Base-by-base conservation (phyloP, 2,888 invertebrate species). In the Pristionchus japonicus region DNA sequence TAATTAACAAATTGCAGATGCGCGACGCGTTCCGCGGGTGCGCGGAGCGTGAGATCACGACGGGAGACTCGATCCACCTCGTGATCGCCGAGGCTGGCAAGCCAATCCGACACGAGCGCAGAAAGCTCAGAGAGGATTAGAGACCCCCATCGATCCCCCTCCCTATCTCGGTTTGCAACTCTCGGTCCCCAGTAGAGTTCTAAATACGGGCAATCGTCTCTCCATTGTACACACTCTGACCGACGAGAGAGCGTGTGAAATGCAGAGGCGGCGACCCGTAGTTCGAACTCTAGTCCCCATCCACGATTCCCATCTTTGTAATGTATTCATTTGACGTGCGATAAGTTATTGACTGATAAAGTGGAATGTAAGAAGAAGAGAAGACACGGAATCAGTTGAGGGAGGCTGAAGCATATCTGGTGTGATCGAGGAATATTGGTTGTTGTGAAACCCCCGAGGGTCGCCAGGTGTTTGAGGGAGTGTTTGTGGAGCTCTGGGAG, bases 31-130 rank as follows among this genome's bases (percentile, higher is more conserved):
- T 99, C 95, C 97, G 98, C 92, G 97, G 98, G 88, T 99, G 99
- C 6, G 97, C 98, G 1, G 99, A 99, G 95, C 96, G 99, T 94
- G 99, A 99, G 95, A 99, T 98, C 93, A 97, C 98, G 94, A 98
- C 98, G 89, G 99, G 94, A 89, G 94, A 94, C 91, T 90, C 90
- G 89, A 92, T 94, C 87, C 90, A 92, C 40, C 80, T 93, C 40
- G 91, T 93, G 37, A 91, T 94, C 77, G 91, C 92, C 47, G 91
- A 93, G 87, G 91, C 91, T 77, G 93, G 93, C 31, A 93, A 93
- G 89, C 92, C 93, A 43, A 89, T 92, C 83, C 90, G 90, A 40
- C 88, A 90, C 47, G 89, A 91, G 88, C 86, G 88, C 85, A 89
- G 93, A 80, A 90, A 90, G 70, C 92, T 93, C 83, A 92, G 93